Conservation (phyloP, 2,797 vertebrate genomes). For the Rhinophrynus dorsalis region DNA sequence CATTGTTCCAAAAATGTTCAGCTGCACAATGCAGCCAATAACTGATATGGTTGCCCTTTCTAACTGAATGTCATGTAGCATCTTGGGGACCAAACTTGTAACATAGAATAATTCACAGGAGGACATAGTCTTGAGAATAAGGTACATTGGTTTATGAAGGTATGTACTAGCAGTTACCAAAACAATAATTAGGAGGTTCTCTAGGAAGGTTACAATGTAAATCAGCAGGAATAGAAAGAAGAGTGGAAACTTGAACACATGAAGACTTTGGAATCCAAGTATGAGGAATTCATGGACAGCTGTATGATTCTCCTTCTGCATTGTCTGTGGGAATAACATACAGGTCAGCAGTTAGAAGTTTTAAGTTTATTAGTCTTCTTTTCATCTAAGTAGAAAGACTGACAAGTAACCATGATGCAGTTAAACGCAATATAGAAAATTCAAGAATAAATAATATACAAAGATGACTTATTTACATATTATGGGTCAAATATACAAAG, state of each 20-base stretch:
- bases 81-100: slow-evolving; percentile 31
- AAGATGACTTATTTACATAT: too few species aligned
- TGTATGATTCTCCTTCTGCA: too few species aligned
- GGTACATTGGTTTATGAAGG: slow-evolving; percentile 36
- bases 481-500: too few species aligned
- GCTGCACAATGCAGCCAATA: slow-evolving; percentile 18
- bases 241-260: slow-evolving; percentile 2
- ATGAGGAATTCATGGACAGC: slow-evolving; percentile 23
- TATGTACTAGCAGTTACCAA: slow-evolving; percentile 5
- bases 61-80: slow-evolving; percentile 16
- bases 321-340: too few species aligned
- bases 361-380: too few species aligned
- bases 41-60: slow-evolving; percentile 21
- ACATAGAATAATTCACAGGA: slow-evolving; percentile 24
- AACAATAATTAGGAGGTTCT: slow-evolving; percentile 24
- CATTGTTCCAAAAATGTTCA: slow-evolving; percentile 24
- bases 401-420: too few species aligned
- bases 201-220: slow-evolving; percentile 19
- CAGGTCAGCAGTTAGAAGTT: too few species aligned
- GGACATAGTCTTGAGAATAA: slow-evolving; percentile 30
- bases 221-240: slow-evolving; percentile 14
- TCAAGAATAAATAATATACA: too few species aligned
- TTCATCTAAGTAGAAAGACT: too few species aligned
- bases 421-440: too few species aligned
- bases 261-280: slow-evolving; percentile 11